Base-by-base conservation (phyloP, 2,797 vertebrate species). In the Lepilemur ruficaudatus region DNA sequence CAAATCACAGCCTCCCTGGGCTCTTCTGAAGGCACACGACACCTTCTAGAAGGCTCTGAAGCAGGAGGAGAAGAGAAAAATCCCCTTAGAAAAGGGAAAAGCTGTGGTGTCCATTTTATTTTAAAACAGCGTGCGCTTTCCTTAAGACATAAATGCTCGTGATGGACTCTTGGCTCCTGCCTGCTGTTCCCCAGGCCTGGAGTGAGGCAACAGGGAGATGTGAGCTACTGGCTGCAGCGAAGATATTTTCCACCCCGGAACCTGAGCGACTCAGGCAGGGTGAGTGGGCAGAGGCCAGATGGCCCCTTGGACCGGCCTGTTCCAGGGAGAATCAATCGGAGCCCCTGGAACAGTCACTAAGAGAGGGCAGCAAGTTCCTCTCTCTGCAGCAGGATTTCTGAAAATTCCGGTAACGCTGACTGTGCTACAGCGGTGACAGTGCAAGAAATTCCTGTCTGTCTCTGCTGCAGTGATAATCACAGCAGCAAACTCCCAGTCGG, bases 401-500 rank as follows among this genome's bases (percentile, higher is more conserved):
- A 92, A 89, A 88, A 88, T 3, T 5, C 2, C 43, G 20, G 9
- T 80, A 13, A 81, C 63, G 55, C 1, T 2, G 30, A 20, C 10
- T 4, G 22, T 57, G 48, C 75, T 96, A 46, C 86, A 25, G 22
- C 13, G 69, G 84, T 72, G 96, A 76, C 0, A 0, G 32, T 57
- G 73, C 2, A 55, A 92, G 94, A 78, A 32, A 25, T 72, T 25
- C 92, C 96, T 0, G 12, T 78, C 87, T 11, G 0, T 95, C 23
- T 18, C 50, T 23, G 63, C 82, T 83, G 69, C 96, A 89, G 30
- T 88, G 88, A 96, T 81, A 5, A 5, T 91, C 94, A 80, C 0
- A n/a, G 93, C 75, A 96, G 93, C 46, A 83, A 97, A 81, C 72
- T 72, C 95, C 92, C 4, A 1, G 88, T 5, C 46, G 55, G 96